phyloP scores from a whole-genome alignment of 2,113 vertebrate genomes.

The Elephantulus edwardii region DNA sequence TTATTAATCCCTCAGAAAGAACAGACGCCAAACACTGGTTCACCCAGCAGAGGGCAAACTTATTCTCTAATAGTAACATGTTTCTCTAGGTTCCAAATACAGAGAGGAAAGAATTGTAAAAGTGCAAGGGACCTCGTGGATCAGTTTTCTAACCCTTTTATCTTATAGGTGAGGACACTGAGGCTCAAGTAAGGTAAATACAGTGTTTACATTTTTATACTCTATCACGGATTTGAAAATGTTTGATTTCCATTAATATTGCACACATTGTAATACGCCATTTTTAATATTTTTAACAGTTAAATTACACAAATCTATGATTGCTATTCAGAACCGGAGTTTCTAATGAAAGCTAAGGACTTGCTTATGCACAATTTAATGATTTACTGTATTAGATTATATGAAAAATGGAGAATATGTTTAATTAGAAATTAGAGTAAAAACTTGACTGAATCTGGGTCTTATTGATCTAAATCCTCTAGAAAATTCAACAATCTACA shows the following conservation, averaged over 20 bases:
- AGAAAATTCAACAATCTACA: conserved; percentile 52
- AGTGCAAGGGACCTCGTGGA: background rate
- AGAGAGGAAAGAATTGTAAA: conserved; percentile 17
- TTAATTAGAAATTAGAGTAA: conserved; percentile 69
- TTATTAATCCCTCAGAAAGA: background rate
- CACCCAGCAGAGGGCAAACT: conserved; percentile 25
- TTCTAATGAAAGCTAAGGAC: conserved; percentile 54
- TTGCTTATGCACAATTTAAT: conserved; percentile 53
- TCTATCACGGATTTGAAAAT: conserved; percentile 72
- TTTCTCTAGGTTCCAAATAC: conserved; percentile 53
- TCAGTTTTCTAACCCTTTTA: background rate
- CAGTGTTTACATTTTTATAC: conserved; percentile 57
- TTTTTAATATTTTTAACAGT: conserved; percentile 66
- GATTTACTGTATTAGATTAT: conserved; percentile 56
- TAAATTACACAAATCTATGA: conserved; percentile 69
- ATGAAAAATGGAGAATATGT: conserved; percentile 56
- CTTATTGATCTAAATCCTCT: conserved; percentile 60
- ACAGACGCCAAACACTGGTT: conserved; percentile 17
- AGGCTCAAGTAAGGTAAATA: conserved; percentile 47
- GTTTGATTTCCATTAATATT: conserved; percentile 80
- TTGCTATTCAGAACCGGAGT: conserved; percentile 66
- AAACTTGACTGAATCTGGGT: conserved; percentile 63
- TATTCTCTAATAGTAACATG: conserved; percentile 40
- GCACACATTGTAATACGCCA: conserved; percentile 75
- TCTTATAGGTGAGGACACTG: conserved; percentile 47